Evolutionary conservation across 1,140 invertebrate genomes (phyloP).

Genomic region (Drosophila tsacasi): DNA sequence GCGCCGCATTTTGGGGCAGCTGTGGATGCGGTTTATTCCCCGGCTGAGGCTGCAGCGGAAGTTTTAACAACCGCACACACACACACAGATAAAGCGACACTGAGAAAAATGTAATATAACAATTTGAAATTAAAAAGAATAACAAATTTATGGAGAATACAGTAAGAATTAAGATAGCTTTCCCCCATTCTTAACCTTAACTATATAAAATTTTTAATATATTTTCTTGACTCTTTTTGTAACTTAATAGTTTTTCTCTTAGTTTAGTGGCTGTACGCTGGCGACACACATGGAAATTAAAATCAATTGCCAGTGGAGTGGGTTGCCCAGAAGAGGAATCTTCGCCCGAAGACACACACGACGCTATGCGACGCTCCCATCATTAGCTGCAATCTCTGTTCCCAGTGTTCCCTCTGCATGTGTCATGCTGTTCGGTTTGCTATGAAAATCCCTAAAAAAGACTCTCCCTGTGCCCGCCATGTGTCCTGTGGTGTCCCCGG

Average conservation of each 20-base stretch:
- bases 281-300: constrained; percentile 49
- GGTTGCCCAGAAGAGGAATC: constrained; percentile 25
- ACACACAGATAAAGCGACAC: constrained; percentile 20
- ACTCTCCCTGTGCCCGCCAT: constrained; percentile 48
- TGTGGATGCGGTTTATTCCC: constrained; percentile 60
- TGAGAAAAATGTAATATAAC: background rate
- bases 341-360: constrained; percentile 43
- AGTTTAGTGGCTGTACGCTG: background rate
- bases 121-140: background rate
- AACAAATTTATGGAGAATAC: too few relatives aligned
- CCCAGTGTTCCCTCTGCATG: constrained; percentile 24
- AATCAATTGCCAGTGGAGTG: constrained; percentile 48
- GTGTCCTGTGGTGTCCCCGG: constrained; percentile 43
- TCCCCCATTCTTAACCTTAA: background rate
- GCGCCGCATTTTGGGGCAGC: constrained; percentile 66
- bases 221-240: background rate
- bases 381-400: constrained; percentile 40
- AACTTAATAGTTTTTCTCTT: background rate
- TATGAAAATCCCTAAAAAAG: constrained; percentile 66
- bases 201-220: too few relatives aligned
- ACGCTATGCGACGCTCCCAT: constrained; percentile 18
- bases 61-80: constrained; percentile 62
- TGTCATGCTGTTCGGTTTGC: constrained; percentile 65
- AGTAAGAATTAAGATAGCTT: too few relatives aligned
- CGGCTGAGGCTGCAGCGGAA: constrained; percentile 65